Evolutionary conservation across 2,797 vertebrate genomes (phyloP).

Genomic region (Selene dorsalis): DNA sequence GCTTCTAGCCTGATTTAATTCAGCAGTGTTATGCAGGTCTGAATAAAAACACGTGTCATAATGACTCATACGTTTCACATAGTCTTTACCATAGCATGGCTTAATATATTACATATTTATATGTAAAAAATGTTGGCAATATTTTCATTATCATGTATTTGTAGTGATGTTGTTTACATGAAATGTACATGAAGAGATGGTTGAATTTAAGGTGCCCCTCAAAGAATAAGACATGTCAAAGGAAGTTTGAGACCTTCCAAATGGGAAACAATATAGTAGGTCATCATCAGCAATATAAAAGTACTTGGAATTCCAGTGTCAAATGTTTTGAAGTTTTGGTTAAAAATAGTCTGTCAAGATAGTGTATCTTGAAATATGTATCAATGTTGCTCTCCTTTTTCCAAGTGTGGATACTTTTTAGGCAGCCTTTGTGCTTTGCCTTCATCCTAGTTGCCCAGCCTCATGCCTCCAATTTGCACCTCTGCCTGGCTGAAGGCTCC

Average conservation of each 20-base stretch:
- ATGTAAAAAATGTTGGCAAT: background rate
- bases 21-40: conserved; percentile 29
- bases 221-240: background rate
- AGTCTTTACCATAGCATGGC: background rate
- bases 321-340: conserved; percentile 14
- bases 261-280: background rate
- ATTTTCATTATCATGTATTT: background rate
- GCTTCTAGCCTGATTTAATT: conserved; percentile 44
- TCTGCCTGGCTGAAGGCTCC: conserved; percentile 69
- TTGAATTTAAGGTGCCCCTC: background rate
- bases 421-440: conserved; percentile 66
- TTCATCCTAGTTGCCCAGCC: conserved; percentile 62
- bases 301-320: background rate
- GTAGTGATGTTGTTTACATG: background rate
- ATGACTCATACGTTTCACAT: conserved; percentile 15
- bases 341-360: conserved; percentile 5
- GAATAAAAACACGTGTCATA: conserved; percentile 22
- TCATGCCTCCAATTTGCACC: conserved; percentile 69
- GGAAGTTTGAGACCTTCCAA: background rate
- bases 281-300: conserved; percentile 4
- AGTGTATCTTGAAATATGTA: conserved; percentile 51
- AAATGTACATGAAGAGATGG: background rate
- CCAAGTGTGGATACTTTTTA: conserved; percentile 60
- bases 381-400: conserved; percentile 46
- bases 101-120: background rate